Base-by-base conservation (phyloP, 2,113 vertebrate species). In the Nymphicus hollandicus region DNA sequence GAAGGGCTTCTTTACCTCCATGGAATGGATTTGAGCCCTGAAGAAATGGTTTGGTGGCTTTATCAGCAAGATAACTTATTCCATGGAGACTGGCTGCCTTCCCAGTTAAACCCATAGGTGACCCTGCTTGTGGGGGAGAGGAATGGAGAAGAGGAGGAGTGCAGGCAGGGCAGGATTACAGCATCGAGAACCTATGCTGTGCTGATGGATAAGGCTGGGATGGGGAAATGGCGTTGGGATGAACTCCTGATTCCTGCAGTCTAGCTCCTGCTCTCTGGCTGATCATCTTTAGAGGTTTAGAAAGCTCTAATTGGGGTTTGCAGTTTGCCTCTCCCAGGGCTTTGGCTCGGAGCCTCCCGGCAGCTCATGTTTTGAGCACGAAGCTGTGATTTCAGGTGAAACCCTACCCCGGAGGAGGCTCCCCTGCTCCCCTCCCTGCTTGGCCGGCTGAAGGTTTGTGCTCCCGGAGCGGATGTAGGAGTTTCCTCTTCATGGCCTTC, bases 341-440 rank as follows among this genome's bases (percentile, higher is more conserved):
- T 52, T 85, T 89, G 86, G 81, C 93, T 33, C 4, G 2, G 72
- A 71, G 89, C 84, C 89, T 61, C 12, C 5, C 2, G 0, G 49
- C 47, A 61, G 89, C 70, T 94, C 84, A 6, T 61, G 88, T 50
- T 86, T 16, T 3, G 60, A 81, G 82, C 80, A 24, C 0, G n/a
- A 79, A 89, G 52, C 64, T 70, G 64, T 84, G 89, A 85, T 90
- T 96, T 64, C 64, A 52, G 96, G 82, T 95, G 93, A 96, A 96
- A 96, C 84, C 64, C 35, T 18, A 74, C 60, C 50, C 85, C 0
- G 16, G 56, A 25, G 81, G 39, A 76, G 73, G 85, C 68, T 88
- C 66, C 52, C 28, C 61, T 1, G 20, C 71, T 89, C 66, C 86
- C 74, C 89, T 91, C 93, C 81, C 68, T 63, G 25, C 92, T 27